Evolutionary conservation across 1,140 invertebrate species (phyloP).

Genomic region (Battus philenor): DNA sequence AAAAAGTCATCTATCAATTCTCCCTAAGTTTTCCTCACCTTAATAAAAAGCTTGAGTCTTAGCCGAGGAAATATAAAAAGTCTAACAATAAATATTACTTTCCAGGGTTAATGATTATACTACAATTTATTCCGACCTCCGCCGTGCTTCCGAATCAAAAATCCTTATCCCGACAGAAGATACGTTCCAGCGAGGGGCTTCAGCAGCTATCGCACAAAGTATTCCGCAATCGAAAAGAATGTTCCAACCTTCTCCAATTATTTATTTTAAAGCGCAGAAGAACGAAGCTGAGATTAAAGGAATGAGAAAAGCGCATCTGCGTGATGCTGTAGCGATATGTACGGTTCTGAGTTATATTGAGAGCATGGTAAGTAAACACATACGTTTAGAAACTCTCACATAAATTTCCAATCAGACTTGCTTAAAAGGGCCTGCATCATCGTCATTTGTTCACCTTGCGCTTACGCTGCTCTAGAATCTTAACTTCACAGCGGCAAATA

Average conservation of each 20-base stretch:
- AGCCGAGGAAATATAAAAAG: conserved; percentile 30
- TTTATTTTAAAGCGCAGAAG: conserved; percentile 90
- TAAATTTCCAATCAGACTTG: too few relatives aligned
- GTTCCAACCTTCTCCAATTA: conserved; percentile 83
- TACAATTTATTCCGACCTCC: conserved; percentile 82
- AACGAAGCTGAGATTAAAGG: conserved; percentile 89
- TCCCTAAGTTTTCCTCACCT: too few relatives aligned
- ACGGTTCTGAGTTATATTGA: conserved; percentile 94
- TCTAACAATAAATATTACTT: conserved; percentile 11
- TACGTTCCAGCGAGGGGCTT: conserved; percentile 84
- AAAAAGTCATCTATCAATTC: too few relatives aligned
- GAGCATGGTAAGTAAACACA: conserved; percentile 30
- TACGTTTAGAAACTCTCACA: too few relatives aligned
- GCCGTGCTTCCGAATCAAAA: conserved; percentile 79
- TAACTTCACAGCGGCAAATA: too few relatives aligned
- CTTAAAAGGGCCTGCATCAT: too few relatives aligned
- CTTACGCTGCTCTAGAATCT: too few relatives aligned
- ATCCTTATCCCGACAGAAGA: conserved; percentile 84
- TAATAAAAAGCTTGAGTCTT: too few relatives aligned
- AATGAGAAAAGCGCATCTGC: conserved; percentile 90
- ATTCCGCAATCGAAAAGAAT: conserved; percentile 79
- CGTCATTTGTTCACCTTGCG: too few relatives aligned
- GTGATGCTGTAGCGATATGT: conserved; percentile 93
- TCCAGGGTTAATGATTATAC: conserved; percentile 82
- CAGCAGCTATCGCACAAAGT: conserved; percentile 83